Evolutionary conservation across 2,113 vertebrate genomes (phyloP).

Genomic region (Polypterus bichir): DNA sequence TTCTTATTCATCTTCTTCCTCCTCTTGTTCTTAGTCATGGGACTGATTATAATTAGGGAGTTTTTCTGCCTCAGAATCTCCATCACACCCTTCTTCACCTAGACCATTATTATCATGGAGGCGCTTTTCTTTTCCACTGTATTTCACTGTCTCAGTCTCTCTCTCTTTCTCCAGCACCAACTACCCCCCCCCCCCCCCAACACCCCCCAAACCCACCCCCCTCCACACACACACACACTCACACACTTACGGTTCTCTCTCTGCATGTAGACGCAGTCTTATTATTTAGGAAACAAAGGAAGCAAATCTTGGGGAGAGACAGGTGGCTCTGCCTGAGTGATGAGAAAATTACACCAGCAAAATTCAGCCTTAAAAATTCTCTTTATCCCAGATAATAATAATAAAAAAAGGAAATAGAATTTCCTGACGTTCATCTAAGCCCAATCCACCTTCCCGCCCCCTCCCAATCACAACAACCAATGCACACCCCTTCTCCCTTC

Average conservation of each 20-base stretch:
- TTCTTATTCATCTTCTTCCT: neutral
- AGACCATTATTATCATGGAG: no score
- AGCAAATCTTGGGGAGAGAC: conserved; percentile 42
- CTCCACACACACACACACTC: conserved; percentile 15
- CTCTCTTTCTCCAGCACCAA: conserved; percentile 17
- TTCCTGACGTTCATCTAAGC: conserved; percentile 16
- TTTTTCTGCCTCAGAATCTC: no score
- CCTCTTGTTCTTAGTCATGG: no score
- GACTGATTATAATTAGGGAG: no score
- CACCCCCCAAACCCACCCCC: conserved; percentile 29
- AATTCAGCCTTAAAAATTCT: conserved; percentile 29
- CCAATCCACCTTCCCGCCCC: conserved; percentile 4
- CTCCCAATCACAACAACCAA: conserved; percentile 27
- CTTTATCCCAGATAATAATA: conserved; percentile 33
- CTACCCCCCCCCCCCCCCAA: conserved; percentile 6
- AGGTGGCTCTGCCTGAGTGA: conserved; percentile 49
- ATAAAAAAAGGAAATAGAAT: conserved; percentile 32
- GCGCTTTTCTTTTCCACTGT: no score
- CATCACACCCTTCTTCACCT: no score
- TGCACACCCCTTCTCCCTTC: conserved; percentile 10
- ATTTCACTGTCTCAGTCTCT: conserved; percentile 21
- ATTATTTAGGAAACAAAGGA: conserved; percentile 56
- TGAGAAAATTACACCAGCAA: conserved; percentile 50
- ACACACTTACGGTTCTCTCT: conserved; percentile 18
- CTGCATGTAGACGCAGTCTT: conserved; percentile 35